These are phyloP conservation scores for Emys orbicularis DNA, from an alignment of 2,797 vertebrate species.

Conservation along the genomic window DNA sequence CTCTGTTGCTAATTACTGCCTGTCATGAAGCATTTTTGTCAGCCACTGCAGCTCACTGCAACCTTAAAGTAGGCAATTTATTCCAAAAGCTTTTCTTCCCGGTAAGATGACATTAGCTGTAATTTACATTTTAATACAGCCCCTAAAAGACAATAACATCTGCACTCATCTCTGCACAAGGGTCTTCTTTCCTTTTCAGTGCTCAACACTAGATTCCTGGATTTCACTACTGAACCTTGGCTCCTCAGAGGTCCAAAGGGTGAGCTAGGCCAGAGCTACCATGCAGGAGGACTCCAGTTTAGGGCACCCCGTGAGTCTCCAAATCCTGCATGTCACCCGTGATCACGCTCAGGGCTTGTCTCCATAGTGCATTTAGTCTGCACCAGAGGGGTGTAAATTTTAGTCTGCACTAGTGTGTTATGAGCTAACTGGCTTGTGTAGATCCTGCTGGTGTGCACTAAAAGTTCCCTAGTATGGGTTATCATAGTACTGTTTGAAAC, in stretches of 20 bases:
- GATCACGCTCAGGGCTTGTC: background rate
- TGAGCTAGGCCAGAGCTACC: background rate
- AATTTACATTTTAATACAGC: conserved; percentile 70
- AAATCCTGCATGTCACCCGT: background rate
- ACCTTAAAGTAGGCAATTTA: conserved; percentile 60
- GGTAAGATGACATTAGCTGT: conserved; percentile 23
- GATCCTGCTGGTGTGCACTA: too few relatives aligned
- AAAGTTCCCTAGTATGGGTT: too few relatives aligned
- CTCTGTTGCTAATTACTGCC: background rate
- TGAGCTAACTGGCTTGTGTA: too few relatives aligned
- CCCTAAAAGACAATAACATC: conserved; percentile 55
- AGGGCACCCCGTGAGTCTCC: background rate
- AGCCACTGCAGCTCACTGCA: background rate
- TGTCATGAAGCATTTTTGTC: conserved; percentile 6
- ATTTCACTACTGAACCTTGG: background rate
- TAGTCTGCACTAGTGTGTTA: too few relatives aligned
- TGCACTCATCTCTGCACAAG: background rate
- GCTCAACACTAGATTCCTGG: background rate
- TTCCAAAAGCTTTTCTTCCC: conserved; percentile 43
- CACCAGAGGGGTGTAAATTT: too few relatives aligned
- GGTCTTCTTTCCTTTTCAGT: background rate
- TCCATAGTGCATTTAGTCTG: too few relatives aligned
- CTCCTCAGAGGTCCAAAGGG: background rate
- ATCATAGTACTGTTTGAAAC: too few relatives aligned
- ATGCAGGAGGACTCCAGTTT: rapidly evolving